Percentiles rank a stretch among this genome's conserved stretches.
Evolutionary conservation across 2,888 invertebrate species (phyloP).

Genomic region (Andrena chrysosceles): DNA sequence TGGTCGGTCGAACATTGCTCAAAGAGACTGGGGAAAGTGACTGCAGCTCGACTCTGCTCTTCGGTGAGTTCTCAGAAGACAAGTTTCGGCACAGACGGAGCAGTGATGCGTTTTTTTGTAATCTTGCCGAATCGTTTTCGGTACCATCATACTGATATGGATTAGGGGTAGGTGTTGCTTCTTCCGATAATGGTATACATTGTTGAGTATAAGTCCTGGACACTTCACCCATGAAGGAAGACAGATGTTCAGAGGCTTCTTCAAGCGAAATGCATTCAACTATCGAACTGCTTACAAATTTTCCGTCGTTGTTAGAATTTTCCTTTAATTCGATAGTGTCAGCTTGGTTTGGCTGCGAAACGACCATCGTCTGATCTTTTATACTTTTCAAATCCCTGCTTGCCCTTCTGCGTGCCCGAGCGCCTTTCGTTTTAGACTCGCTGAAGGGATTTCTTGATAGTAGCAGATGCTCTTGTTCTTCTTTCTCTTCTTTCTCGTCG

Average conservation of each 20-base stretch:
- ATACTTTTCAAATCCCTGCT: conserved; percentile 41
- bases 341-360: conserved; percentile 20
- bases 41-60: conserved; percentile 12
- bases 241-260: background rate
- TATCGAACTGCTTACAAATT: background rate
- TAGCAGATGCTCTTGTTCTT: conserved; percentile 7
- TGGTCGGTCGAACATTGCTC: conserved; percentile 34
- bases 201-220: background rate
- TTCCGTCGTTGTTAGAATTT: background rate
- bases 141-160: background rate
- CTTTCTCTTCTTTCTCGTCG: conserved; percentile 66
- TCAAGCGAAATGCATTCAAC: background rate
- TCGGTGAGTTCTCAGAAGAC: conserved; percentile 1
- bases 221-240: background rate
- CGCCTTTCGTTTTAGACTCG: conserved; percentile 42
- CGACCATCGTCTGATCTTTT: conserved; percentile 27
- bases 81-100: background rate
- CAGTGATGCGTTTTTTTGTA: background rate
- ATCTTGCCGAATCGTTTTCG: background rate
- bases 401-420: conserved; percentile 68
- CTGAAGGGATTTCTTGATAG: conserved; percentile 9
- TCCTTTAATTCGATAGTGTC: background rate
- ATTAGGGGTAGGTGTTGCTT: background rate
- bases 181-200: background rate
- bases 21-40: conserved; percentile 29